A percentile compares a stretch with the other conserved stretches of the same genome.
Conservation (phyloP, 92 coral and sea anemone genomes). For the Heliopora coerulea region DNA sequence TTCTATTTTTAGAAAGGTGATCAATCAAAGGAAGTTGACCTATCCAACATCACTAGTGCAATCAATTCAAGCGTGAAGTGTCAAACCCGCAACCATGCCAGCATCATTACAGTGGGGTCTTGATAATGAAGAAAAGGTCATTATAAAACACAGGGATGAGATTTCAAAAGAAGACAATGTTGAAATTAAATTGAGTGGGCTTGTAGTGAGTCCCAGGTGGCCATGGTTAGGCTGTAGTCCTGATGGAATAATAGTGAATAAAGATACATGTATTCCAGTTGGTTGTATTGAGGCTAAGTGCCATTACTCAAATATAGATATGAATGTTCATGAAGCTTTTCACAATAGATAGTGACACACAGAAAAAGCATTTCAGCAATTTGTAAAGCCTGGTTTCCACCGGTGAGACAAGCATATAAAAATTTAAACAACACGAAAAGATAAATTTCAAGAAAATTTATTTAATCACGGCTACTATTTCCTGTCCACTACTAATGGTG, state of each 20-base stretch:
- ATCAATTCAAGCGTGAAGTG: conserved; percentile 24
- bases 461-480: no score
- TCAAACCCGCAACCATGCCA: conserved; percentile 39
- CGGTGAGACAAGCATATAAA: no score
- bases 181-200: conserved; percentile 43
- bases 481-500: conserved; percentile 7
- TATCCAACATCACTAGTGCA: conserved; percentile 9
- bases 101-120: conserved; percentile 50
- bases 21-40: conserved; percentile 35
- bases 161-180: conserved; percentile 1
- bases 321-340: conserved; percentile 53
- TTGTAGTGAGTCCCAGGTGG: conserved; percentile 48
- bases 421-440: no score
- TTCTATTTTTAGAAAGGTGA: conserved; percentile 40
- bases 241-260: conserved; percentile 53
- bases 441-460: no score
- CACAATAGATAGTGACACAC: no score
- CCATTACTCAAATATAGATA: conserved; percentile 41
- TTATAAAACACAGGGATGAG: conserved; percentile 15
- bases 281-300: conserved; percentile 62
- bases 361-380: no score
- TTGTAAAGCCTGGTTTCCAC: no score
- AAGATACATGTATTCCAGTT: conserved; percentile 18
- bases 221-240: conserved; percentile 60
- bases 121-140: conserved; percentile 51